Evolutionary conservation across 2,113 vertebrate species (phyloP).

Genomic region (Globicephala melas): DNA sequence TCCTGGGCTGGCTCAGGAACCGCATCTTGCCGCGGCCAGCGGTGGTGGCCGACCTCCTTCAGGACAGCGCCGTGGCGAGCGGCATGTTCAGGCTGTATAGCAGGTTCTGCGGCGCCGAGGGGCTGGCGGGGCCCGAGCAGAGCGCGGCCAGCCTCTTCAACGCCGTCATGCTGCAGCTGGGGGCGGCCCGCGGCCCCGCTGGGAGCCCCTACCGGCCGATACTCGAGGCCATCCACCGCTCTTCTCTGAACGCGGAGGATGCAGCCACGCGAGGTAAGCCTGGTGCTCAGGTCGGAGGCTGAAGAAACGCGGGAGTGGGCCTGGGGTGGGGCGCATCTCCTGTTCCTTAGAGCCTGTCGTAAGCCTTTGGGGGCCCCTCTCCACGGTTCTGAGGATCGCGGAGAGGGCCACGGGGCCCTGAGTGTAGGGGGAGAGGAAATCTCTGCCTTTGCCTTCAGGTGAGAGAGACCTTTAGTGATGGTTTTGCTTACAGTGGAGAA

Average conservation of each 20-base stretch:
- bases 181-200: conserved; percentile 76
- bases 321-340: fast-evolving
- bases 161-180: conserved; percentile 84
- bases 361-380: background rate
- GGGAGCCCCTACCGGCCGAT: conserved; percentile 53
- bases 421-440: no score
- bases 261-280: conserved; percentile 67
- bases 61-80: conserved; percentile 73
- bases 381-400: fast-evolving
- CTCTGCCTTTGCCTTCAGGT: background rate
- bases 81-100: conserved; percentile 86
- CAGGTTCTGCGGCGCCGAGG: conserved; percentile 63
- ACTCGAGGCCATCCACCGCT: conserved; percentile 76
- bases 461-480: fast-evolving
- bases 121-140: fast-evolving
- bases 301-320: fast-evolving
- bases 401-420: background rate
- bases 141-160: conserved; percentile 80
- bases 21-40: conserved; percentile 64
- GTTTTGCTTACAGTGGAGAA: fast-evolving
- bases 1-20: conserved; percentile 85
- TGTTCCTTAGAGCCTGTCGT: fast-evolving
- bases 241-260: conserved; percentile 46
- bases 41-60: conserved; percentile 72
- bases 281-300: fast-evolving